These are phyloP conservation scores for Sebastes steindachneri DNA, from an alignment of 2,797 vertebrate species.

Conservation along the genomic window DNA sequence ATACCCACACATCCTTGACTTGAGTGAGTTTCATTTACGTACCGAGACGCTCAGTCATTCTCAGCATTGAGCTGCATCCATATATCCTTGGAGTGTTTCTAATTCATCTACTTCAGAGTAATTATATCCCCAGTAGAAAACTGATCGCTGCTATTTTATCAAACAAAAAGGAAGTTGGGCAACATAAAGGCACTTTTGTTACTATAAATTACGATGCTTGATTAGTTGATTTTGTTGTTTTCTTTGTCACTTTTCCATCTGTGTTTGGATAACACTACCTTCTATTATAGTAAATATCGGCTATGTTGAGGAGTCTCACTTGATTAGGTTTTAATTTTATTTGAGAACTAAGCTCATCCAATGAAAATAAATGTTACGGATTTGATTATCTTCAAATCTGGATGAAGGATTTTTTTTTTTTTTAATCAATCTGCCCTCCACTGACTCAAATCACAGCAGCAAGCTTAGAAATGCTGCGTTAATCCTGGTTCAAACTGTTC, in stretches of 20 bases:
- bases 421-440: neutral
- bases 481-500: neutral
- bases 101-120: slow-evolving; percentile 23
- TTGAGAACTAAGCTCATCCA: neutral
- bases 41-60: slow-evolving; percentile 1
- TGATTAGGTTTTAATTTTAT: neutral
- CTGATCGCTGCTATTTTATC: slow-evolving; percentile 17
- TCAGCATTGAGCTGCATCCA: neutral
- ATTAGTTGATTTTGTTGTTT: no score
- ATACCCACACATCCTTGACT: neutral
- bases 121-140: slow-evolving; percentile 13
- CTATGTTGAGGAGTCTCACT: neutral
- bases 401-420: neutral
- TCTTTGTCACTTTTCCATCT: neutral
- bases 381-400: neutral
- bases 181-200: neutral
- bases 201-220: no score
- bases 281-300: neutral
- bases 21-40: neutral
- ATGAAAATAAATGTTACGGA: neutral
- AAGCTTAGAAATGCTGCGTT: neutral
- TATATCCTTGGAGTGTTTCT: slow-evolving; percentile 2
- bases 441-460: neutral
- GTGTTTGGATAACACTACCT: neutral
- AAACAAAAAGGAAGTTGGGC: slow-evolving; percentile 5